Base-by-base conservation (phyloP, 2,888 invertebrate genomes). In the Chrysolina haemoptera region DNA sequence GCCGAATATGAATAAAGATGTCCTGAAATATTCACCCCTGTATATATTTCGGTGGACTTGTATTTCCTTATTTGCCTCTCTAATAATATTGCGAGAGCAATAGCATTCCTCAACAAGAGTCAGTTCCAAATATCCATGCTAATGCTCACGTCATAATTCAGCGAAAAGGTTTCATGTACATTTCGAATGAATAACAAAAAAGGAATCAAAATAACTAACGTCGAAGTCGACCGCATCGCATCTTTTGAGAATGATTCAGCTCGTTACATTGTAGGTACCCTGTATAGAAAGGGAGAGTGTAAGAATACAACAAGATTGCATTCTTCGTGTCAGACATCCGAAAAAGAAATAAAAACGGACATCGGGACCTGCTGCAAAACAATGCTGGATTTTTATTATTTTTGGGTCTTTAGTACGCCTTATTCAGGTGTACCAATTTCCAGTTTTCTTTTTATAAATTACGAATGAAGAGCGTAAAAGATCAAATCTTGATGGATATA, bases 271-370 rank as follows among this genome's bases (percentile, higher is more conserved):
- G 65, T 48, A 65, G 43, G 63, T 63, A 65, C 43, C 65, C 66
- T 70, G 69, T 69, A 73, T 64, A 66, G 73, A 48, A 69, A 73
- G 65, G 22, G 73, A 73, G 73, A 73, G 80, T 81, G 82, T 81
- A 81, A 82, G 82, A 82, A 82, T 82, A 79, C 78, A 81, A 80
- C 81, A 80, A 82, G 81, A 82, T 81, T 81, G 81, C 81, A 82
- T 81, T 81, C 82, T 80, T 79, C 78, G 80, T 82, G 80, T 82
- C 82, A 82, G 82, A 82, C 82, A 80, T 75, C 74, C 78, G 76
- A 79, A 82, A 82, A 82, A 71, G 80, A 78, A 79, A 73, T 59
- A 79, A 80, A 80, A 77, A 74, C 76, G 76, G 80, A 73, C 79
- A 68, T 75, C 78, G 74, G 80, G 79, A 80, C 80, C 81, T 78